Percentiles rank a stretch among this genome's conserved stretches.
Conservation (phyloP, 1,140 invertebrate genomes). For the Diplogasteroides magnus region DNA sequence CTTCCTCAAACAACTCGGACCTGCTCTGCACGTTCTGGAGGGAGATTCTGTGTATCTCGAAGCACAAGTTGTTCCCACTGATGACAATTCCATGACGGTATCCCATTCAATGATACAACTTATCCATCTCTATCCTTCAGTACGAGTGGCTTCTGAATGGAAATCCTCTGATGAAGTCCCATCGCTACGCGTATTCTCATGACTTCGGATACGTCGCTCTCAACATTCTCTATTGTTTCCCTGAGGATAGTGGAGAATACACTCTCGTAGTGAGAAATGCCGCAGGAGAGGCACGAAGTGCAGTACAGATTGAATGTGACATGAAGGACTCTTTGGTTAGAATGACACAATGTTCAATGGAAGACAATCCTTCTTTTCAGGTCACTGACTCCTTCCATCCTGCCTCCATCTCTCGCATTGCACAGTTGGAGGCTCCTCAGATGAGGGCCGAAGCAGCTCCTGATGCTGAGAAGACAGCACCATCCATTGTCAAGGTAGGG, state of each 20-base stretch:
- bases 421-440: constrained; percentile 48
- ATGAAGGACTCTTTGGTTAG: constrained; percentile 36
- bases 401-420: constrained; percentile 38
- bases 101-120: background rate
- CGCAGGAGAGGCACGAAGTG: constrained; percentile 57
- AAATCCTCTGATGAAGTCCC: constrained; percentile 46
- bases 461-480: constrained; percentile 43
- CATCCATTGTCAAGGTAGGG: constrained; percentile 35
- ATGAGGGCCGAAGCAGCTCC: constrained; percentile 39
- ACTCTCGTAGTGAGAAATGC: constrained; percentile 58
- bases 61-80: constrained; percentile 77
- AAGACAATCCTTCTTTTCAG: constrained; percentile 7
- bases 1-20: constrained; percentile 46
- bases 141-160: constrained; percentile 54
- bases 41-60: constrained; percentile 87
- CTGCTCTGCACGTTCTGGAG: constrained; percentile 67
- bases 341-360: constrained; percentile 4
- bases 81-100: constrained; percentile 83
- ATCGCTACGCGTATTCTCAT: constrained; percentile 60
- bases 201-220: constrained; percentile 92
- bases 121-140: too few species aligned
- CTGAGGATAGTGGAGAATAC: constrained; percentile 71
- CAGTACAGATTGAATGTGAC: constrained; percentile 42
- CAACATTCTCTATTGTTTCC: constrained; percentile 84
- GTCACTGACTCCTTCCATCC: constrained; percentile 54